Conservation (phyloP, 2,797 vertebrate species). For the Danio tinwini region DNA sequence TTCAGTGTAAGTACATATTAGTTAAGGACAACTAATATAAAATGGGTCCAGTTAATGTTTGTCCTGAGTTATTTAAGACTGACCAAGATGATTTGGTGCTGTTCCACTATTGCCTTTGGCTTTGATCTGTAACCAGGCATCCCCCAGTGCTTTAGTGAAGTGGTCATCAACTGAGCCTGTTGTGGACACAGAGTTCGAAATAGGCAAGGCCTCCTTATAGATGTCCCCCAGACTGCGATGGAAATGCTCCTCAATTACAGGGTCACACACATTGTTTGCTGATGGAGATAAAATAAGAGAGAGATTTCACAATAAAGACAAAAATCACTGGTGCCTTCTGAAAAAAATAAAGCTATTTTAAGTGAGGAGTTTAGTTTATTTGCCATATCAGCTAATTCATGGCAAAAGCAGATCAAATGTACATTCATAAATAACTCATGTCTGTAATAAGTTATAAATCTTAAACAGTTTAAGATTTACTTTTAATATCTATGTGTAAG, state of each 20-base stretch:
- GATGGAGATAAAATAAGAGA: neutral
- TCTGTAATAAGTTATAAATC: too few relatives aligned
- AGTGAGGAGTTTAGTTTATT: too few relatives aligned
- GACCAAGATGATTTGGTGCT: constrained; percentile 64
- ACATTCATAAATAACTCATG: too few relatives aligned
- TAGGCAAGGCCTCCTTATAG: constrained; percentile 91
- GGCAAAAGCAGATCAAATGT: too few relatives aligned
- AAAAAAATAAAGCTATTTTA: neutral
- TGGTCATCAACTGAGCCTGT: constrained; percentile 97
- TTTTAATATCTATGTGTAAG: too few relatives aligned
- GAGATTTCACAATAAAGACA: neutral
- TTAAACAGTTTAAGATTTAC: too few relatives aligned
- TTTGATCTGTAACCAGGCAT: constrained; percentile 96
- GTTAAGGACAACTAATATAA: too few relatives aligned
- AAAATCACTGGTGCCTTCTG: neutral
- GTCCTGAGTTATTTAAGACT: neutral
- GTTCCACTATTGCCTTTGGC: constrained; percentile 82
- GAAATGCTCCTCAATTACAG: constrained; percentile 98
- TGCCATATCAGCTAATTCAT: too few relatives aligned
- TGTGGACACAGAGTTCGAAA: constrained; percentile 93
- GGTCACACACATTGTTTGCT: constrained; percentile 87
- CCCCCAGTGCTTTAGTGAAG: constrained; percentile 96
- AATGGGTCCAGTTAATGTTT: neutral
- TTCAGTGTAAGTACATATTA: too few relatives aligned
- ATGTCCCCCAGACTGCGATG: constrained; percentile 95